Base-by-base conservation (phyloP, 1,140 invertebrate genomes). In the Polypedilum vanderplanki region DNA sequence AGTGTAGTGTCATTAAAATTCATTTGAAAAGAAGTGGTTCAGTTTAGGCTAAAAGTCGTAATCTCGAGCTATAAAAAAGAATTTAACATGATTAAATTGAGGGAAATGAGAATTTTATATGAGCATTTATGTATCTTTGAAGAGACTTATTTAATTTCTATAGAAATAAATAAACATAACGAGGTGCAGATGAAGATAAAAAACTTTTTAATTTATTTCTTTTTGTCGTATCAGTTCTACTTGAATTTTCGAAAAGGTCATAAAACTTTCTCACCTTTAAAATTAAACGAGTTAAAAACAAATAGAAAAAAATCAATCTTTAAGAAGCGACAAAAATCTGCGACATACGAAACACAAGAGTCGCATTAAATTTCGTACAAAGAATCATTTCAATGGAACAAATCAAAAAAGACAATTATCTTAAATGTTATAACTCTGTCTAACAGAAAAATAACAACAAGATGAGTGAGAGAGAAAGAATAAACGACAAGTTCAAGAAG, bases 341-440 rank as follows among this genome's bases (percentile, higher is more conserved):
- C 20, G 17, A 70, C 9, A 70, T 18, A 70, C 15, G 17, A 57
- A 57, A 57, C 24, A 33, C 24, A 70, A 70, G 20, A 70, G 65
- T 70, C 65, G 20, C 46, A 57, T 57, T 57, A 57, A 57, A 57
- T 22, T 18, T 70, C 65, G 10, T 10, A 20, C 20, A 22, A n/a
- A 70, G 20, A 20, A 18, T 20, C 65, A 22, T 9, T 22, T 70
- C 46, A 57, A 57, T 70, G 65, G 20, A 22, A 70, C 65, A 70
- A 70, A 70, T 70, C 65, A 70, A 70, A 70, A 20, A 17, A 70
- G 65, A 70, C 65, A 70, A 70, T 70, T 70, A 70, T 70, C 65
- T 70, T 18, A 22, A 70, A 70, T n/a, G 46, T 57, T 57, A 57
- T 57, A 57, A 57, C 46, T 57, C 12, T 57, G 3, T 57, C 12